phyloP scores from a whole-genome alignment of 2,113 vertebrate genomes.

The Conger conger region DNA sequence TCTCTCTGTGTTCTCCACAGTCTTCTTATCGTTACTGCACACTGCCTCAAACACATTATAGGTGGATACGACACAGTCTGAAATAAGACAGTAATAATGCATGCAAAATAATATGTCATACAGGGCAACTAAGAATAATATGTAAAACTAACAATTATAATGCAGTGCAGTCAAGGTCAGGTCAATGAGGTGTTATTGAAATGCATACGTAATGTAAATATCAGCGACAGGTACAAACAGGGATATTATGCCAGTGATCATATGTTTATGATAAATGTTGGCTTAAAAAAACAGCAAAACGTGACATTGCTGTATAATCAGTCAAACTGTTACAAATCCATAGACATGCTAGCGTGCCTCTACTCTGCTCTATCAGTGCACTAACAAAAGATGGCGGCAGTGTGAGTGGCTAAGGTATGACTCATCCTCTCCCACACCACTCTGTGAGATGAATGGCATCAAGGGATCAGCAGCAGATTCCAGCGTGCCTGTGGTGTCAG shows the following conservation, averaged over 20 bases:
- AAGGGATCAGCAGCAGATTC: neutral
- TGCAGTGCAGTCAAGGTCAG: neutral
- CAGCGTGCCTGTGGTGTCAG: neutral
- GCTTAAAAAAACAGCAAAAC: neutral
- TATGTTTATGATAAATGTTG: neutral
- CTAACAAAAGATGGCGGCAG: neutral
- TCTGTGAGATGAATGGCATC: neutral
- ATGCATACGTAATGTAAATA: neutral
- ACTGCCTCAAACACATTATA: neutral
- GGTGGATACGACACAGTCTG: neutral
- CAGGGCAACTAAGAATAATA: neutral
- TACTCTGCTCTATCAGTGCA: neutral
- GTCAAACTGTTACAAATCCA: neutral
- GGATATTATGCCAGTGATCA: too few relatives aligned
- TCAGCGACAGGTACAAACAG: neutral
- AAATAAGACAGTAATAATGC: neutral
- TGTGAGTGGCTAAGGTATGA: neutral
- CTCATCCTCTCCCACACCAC: neutral
- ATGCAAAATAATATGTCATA: neutral
- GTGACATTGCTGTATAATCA: neutral
- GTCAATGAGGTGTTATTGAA: neutral
- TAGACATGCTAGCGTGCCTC: neutral
- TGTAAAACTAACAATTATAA: neutral
- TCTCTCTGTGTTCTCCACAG: too few relatives aligned
- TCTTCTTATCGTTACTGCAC: neutral